Evolutionary conservation across 2,888 invertebrate species (phyloP), one percentile per base, ranked within the genome.

Genomic region (Polyommatus icarus): DNA sequence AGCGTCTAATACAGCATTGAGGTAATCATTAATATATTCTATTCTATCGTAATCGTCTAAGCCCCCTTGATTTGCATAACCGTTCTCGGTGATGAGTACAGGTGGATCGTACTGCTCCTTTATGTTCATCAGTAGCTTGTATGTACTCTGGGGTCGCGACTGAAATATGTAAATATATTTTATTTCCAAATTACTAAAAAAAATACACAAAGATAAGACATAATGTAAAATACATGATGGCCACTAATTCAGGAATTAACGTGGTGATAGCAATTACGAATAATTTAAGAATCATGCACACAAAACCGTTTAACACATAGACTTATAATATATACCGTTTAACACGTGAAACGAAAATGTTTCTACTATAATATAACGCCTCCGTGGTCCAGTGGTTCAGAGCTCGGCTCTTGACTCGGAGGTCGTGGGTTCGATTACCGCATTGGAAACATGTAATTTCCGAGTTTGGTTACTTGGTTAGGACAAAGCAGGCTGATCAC

Each of bases 31-130:
- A 1, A 88, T 79, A 84, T 92, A 94, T 0, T 84, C 78, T 8
- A 95, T 87, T 57, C 95, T 85, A 75, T 89, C 89, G 0, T 88
- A 85, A 83, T 96, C 95, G 0, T 92, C 80, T 0, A 93, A 81
- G 1, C 90, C 89, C 1, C 91, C 94, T 0, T 80, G 76, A 50
- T 94, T 94, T 0, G 85, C 81, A 54, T 83, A 84, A 0, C 95
- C 95, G 81, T 95, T 95, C 84, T 96, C 96, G 0, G 95, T 94
- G 0, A 95, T 87, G 76, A 90, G 78, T 54, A 84, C 77, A 0
- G 79, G 76, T 10, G 84, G 83, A 72, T 83, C 82, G 72, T 82
- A 84, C 7, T 81, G 78, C 40, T 82, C 77, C 57, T 76, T 82
- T 24, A 84, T 82, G 78, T 94, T 91, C 10, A 90, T 91, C 24